Conservation (phyloP, 1,140 invertebrate species). For the Nephotettix cincticeps region DNA sequence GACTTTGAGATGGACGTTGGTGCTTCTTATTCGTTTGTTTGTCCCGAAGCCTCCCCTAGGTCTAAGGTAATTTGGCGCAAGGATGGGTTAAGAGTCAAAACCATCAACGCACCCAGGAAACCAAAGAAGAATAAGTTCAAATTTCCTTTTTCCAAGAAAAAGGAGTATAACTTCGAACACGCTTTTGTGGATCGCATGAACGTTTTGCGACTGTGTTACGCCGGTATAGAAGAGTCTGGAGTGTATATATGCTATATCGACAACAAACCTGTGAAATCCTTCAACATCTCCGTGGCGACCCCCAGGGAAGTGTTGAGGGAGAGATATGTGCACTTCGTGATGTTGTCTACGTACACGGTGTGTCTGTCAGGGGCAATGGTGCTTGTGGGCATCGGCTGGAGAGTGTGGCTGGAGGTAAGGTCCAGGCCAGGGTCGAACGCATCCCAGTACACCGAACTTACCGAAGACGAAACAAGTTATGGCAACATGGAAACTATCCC, state of each 20-base stretch:
- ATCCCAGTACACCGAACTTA: too few species aligned
- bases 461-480: too few species aligned
- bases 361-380: background rate
- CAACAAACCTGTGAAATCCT: background rate
- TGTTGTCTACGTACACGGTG: background rate
- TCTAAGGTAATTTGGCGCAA: background rate
- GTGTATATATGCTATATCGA: background rate
- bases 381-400: background rate
- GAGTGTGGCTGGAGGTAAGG: too few species aligned
- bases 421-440: too few species aligned
- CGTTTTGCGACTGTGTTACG: background rate
- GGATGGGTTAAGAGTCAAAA: background rate
- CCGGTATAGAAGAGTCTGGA: background rate
- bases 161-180: background rate
- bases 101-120: background rate
- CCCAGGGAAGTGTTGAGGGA: background rate
- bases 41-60: background rate
- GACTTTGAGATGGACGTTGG: background rate
- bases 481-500: too few species aligned
- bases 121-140: background rate
- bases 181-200: background rate
- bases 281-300: background rate
- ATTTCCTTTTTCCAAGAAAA: background rate
- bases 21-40: background rate
- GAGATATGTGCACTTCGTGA: background rate